Evolutionary conservation across 37 sponge, comb jelly and placozoan species (phyloP).

Genomic region (Crambe crambe): DNA sequence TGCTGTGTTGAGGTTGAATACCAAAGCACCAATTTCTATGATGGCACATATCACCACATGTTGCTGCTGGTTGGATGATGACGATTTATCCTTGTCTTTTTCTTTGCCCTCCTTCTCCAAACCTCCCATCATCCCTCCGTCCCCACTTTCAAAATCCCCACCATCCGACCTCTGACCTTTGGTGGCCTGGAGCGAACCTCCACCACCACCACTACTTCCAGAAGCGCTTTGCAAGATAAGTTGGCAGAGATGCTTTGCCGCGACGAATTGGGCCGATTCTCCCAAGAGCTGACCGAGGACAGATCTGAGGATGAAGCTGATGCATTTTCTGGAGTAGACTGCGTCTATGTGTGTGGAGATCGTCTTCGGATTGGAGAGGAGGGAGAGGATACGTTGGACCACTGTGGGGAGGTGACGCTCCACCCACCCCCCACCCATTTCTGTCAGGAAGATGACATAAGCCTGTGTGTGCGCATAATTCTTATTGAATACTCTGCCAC

Average conservation of each 20-base stretch:
- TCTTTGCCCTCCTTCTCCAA: neutral
- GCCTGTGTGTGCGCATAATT: constrained; percentile 54
- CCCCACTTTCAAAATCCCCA: neutral
- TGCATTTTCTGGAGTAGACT: constrained; percentile 90
- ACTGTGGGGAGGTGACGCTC: constrained; percentile 77
- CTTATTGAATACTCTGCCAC: neutral
- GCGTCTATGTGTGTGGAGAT: constrained; percentile 88
- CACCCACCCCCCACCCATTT: constrained; percentile 92
- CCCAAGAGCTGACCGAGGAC: constrained; percentile 74
- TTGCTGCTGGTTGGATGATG: constrained; percentile 17
- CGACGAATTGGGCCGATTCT: constrained; percentile 84
- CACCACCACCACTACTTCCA: neutral
- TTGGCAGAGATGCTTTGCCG: constrained; percentile 79
- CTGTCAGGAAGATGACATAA: constrained; percentile 79
- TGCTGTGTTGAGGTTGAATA: constrained; percentile 78
- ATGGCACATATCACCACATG: constrained; percentile 75
- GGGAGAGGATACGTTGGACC: constrained; percentile 68
- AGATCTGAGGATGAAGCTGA: constrained; percentile 82
- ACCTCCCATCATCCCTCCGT: constrained; percentile 7
- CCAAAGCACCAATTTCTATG: constrained; percentile 60
- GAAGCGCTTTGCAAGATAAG: constrained; percentile 34
- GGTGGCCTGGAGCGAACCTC: neutral
- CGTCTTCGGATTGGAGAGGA: constrained; percentile 82
- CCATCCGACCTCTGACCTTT: neutral
- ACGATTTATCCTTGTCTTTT: constrained; percentile 1